These are phyloP conservation scores for Drosophila meridionalis DNA, from an alignment of 2,888 invertebrate species.

Conservation along the genomic window DNA sequence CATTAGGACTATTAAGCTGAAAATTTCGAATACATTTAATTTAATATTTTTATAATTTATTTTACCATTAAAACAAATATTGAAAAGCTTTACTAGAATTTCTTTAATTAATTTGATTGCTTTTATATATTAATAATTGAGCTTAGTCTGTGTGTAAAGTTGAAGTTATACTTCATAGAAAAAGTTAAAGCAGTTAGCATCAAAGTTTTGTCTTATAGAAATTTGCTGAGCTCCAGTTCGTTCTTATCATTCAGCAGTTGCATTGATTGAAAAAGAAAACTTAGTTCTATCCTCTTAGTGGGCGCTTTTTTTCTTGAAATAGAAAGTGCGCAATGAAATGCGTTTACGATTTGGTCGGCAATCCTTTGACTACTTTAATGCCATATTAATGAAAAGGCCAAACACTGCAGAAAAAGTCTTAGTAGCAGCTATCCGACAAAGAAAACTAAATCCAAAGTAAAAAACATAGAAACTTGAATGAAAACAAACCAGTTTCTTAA, in stretches of 20 bases:
- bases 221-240: neutral
- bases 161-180: neutral
- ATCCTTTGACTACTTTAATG: neutral
- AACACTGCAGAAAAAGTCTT: neutral
- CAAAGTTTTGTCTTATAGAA: neutral
- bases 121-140: neutral
- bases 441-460: neutral
- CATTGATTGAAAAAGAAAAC: conserved; percentile 1
- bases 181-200: neutral
- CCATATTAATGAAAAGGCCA: neutral
- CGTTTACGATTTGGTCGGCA: neutral
- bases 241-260: neutral
- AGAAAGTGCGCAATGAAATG: neutral
- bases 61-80: too few species aligned
- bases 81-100: neutral
- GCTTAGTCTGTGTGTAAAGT: neutral
- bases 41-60: neutral
- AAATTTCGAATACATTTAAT: neutral
- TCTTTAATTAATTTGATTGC: neutral
- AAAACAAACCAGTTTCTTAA: neutral
- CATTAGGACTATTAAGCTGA: neutral
- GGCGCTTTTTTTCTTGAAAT: neutral
- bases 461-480: neutral
- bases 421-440: too few species aligned
- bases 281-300: conserved; percentile 3